Percentiles rank a stretch among this genome's conserved stretches.
Conservation (phyloP, 2,888 invertebrate species). For the Portevinia maculata region DNA sequence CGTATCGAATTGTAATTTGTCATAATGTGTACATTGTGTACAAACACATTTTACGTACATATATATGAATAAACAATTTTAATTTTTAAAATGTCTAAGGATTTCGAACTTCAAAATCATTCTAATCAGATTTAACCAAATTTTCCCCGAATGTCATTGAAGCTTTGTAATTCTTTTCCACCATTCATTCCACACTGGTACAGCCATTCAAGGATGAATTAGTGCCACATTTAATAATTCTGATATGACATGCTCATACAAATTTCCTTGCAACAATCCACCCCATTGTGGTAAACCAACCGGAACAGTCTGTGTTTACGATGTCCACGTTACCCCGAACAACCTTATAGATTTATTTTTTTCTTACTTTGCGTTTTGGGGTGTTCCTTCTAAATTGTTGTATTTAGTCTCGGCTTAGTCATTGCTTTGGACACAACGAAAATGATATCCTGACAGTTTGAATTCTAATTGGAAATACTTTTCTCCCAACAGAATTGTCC, state of each 20-base stretch:
- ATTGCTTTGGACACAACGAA: constrained; percentile 12
- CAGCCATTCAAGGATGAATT: background rate
- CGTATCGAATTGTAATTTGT: too few relatives aligned
- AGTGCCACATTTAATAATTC: constrained; percentile 26
- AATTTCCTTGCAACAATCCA: constrained; percentile 26
- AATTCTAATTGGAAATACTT: constrained; percentile 34
- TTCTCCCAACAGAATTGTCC: constrained; percentile 77
- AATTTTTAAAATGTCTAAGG: too few relatives aligned
- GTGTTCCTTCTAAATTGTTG: background rate
- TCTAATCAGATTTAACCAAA: too few relatives aligned
- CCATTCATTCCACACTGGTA: background rate
- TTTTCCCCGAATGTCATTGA: constrained; percentile 6
- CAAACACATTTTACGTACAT: too few relatives aligned
- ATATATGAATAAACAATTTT: too few relatives aligned
- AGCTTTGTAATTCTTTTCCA: background rate
- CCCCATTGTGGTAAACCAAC: constrained; percentile 57
- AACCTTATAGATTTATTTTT: constrained; percentile 57
- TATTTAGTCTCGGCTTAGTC: constrained; percentile 24
- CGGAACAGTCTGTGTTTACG: constrained; percentile 67
- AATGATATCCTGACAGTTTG: constrained; percentile 48
- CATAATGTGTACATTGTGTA: too few relatives aligned
- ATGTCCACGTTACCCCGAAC: constrained; percentile 60
- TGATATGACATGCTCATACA: constrained; percentile 18
- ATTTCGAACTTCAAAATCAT: too few relatives aligned
- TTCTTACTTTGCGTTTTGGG: background rate